Base-by-base conservation (phyloP, 2,113 vertebrate genomes). In the Corynorhinus townsendii region DNA sequence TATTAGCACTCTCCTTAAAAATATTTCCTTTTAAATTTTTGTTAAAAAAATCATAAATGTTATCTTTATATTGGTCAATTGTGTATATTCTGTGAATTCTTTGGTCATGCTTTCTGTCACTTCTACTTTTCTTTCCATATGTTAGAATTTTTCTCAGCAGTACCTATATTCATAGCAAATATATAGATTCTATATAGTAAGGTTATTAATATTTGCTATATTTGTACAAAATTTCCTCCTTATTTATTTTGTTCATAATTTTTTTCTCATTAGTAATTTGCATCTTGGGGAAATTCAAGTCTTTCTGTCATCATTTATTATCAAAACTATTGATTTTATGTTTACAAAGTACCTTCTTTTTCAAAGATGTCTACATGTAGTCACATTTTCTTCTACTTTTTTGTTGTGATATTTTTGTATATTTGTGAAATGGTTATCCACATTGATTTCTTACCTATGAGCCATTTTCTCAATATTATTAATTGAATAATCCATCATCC, bases 11-110 rank as follows among this genome's bases (percentile, higher is more conserved):
- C n/a, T n/a, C n/a, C n/a, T n/a, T n/a, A n/a, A n/a, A n/a, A 30
- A 38, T 59, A 62, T 66, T 91, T 82, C 19, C 59, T 80, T 91
- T 77, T 76, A 90, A 81, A 81, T 47, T 93, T 92, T 92, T 45
- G n/a, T 76, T 81, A 35, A 49, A 81, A 77, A 77, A 79, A 43
- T 89, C n/a, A 47, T 76, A 15, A 81, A 28, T 56, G 9, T 43
- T 83, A 73, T n/a, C 40, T 96, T 90, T 91, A 33, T 86, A 19
- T 85, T 75, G 62, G 52, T 87, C 24, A 45, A 0, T 94, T 89
- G 11, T 95, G 4, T 86, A 35, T 90, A 62, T 76, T 47, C 17
- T 91, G 0, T 95, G 26, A 26, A 75, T 85, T 95, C 47, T 85
- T 93, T 59, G 64, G 7, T 80, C 38, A 68, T 38, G 10, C 77